phyloP scores from a whole-genome alignment of 2,888 invertebrate species.

The Megastigmus dorsalis region DNA sequence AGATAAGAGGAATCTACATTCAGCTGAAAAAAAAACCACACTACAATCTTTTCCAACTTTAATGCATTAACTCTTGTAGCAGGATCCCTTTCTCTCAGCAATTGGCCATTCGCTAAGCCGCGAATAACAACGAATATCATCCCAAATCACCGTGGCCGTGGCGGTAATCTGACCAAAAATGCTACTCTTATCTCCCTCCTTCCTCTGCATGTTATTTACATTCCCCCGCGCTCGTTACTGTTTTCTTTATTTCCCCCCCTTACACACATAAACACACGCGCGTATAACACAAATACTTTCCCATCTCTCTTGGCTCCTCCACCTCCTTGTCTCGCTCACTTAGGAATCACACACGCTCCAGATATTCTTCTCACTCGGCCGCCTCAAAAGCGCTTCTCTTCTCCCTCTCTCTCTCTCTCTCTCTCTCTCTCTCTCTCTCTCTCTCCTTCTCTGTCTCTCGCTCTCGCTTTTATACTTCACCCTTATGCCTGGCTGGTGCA shows the following conservation, averaged over 20 bases:
- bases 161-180: constrained; percentile 17
- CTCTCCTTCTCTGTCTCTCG: not conserved
- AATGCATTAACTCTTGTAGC: too few species aligned
- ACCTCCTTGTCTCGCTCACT: constrained; percentile 15
- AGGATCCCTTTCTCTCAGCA: not conserved
- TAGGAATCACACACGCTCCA: constrained; percentile 40
- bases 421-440: not conserved
- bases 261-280: too few species aligned
- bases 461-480: not conserved
- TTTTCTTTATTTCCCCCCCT: not conserved
- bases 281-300: too few species aligned
- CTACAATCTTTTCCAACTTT: too few species aligned
- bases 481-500: not conserved
- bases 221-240: constrained; percentile 6
- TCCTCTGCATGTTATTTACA: constrained; percentile 28
- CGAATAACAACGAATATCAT: constrained; percentile 24
- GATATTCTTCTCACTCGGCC: constrained; percentile 33
- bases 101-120: not conserved
- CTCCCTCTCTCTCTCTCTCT: too few species aligned
- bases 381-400: not conserved
- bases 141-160: constrained; percentile 10
- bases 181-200: not conserved
- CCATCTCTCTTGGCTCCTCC: not conserved
- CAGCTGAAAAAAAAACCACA: too few species aligned
- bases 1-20: too few species aligned